These are phyloP conservation scores for Eupsilia transversa DNA, from an alignment of 2,888 invertebrate genomes.

Conservation along the genomic window DNA sequence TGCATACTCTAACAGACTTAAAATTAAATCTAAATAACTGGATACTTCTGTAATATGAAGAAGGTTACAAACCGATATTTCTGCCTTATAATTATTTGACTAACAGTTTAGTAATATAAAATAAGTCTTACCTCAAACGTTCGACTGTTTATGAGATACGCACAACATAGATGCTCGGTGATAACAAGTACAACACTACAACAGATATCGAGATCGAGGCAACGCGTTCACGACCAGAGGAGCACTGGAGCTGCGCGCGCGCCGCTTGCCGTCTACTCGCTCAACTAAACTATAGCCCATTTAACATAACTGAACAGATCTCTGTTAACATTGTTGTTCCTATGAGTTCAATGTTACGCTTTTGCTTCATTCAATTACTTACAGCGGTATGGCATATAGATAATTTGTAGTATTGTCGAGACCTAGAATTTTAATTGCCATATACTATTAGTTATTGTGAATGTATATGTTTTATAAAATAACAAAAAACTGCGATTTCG, in stretches of 20 bases:
- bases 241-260: slow-evolving; percentile 66
- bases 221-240: slow-evolving; percentile 71
- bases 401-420: slow-evolving; percentile 39
- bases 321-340: slow-evolving; percentile 58
- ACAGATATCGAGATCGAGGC: slow-evolving; percentile 64
- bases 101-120: slow-evolving; percentile 12
- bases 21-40: slow-evolving; percentile 15
- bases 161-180: slow-evolving; percentile 65
- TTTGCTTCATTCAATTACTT: slow-evolving; percentile 53
- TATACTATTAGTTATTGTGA: neutral
- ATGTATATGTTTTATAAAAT: neutral
- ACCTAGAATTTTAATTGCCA: slow-evolving; percentile 33
- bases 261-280: slow-evolving; percentile 47
- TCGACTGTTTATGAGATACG: slow-evolving; percentile 59
- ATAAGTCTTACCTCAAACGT: slow-evolving; percentile 70
- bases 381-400: slow-evolving; percentile 37
- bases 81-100: neutral
- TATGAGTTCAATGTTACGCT: slow-evolving; percentile 69
- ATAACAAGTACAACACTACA: slow-evolving; percentile 62
- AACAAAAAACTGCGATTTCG: neutral
- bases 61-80: neutral
- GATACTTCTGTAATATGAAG: neutral
- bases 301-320: slow-evolving; percentile 56
- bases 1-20: neutral
- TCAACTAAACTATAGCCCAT: slow-evolving; percentile 58